Evolutionary conservation across 2,888 invertebrate genomes (phyloP).

Genomic region (Amaurobius ferox): DNA sequence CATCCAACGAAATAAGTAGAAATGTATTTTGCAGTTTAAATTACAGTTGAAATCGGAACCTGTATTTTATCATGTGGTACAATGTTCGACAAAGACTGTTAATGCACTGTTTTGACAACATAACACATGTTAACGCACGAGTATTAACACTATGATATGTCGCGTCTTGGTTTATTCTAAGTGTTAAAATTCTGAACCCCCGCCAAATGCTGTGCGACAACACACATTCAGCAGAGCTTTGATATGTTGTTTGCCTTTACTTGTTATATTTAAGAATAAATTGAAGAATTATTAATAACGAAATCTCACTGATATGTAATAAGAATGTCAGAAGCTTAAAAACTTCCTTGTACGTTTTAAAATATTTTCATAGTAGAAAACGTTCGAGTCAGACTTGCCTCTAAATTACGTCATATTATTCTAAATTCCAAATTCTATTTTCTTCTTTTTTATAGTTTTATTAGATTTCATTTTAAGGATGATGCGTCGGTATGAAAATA

Average conservation of each 20-base stretch:
- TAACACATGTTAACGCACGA: constrained; percentile 31
- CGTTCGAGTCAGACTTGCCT: too few relatives aligned
- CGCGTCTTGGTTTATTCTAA: constrained; percentile 55
- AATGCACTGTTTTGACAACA: constrained; percentile 2
- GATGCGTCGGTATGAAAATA: too few relatives aligned
- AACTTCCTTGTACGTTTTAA: too few relatives aligned
- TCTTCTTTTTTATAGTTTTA: too few relatives aligned
- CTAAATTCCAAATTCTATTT: too few relatives aligned
- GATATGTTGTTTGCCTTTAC: not conserved
- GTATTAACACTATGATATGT: constrained; percentile 55
- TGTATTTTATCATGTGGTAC: not conserved
- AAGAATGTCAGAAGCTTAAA: too few relatives aligned
- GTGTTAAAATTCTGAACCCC: not conserved
- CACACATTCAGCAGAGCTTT: not conserved
- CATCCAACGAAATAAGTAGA: not conserved
- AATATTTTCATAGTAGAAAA: too few relatives aligned
- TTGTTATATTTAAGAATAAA: too few relatives aligned
- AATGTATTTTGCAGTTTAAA: not conserved
- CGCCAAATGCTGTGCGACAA: not conserved
- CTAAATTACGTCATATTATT: too few relatives aligned
- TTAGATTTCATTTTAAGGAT: too few relatives aligned
- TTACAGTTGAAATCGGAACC: not conserved
- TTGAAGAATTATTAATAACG: too few relatives aligned
- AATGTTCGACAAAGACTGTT: constrained; percentile 9
- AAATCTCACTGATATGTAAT: too few relatives aligned